phyloP scores from a whole-genome alignment of 1,140 invertebrate species.

The Trichonephila inaurata region DNA sequence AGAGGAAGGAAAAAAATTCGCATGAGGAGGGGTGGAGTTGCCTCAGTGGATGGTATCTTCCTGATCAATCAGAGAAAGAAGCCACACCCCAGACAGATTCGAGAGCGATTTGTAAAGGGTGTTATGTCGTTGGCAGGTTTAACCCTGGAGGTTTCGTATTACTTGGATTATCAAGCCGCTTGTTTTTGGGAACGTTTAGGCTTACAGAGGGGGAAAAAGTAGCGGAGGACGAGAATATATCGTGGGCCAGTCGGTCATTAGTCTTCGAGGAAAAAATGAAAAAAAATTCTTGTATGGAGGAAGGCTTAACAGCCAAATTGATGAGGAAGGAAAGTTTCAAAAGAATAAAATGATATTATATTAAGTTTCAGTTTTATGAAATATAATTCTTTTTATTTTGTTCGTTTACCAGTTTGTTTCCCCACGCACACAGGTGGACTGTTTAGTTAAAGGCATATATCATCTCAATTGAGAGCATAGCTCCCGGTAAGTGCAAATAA shows the following conservation, averaged over 20 bases:
- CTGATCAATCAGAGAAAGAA: slow-evolving; percentile 62
- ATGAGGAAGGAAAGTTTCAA: neutral
- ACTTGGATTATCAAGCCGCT: slow-evolving; percentile 34
- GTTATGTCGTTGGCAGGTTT: slow-evolving; percentile 59
- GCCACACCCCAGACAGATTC: slow-evolving; percentile 49
- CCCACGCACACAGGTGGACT: too few species aligned
- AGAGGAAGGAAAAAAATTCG: neutral
- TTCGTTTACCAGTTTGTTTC: too few species aligned
- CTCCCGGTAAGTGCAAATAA: too few species aligned
- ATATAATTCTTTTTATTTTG: neutral
- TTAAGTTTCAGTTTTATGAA: slow-evolving; percentile 6
- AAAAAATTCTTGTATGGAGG: neutral
- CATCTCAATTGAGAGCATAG: too few species aligned
- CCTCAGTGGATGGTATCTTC: slow-evolving; percentile 45
- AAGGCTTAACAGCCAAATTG: slow-evolving; percentile 12
- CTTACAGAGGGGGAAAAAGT: neutral
- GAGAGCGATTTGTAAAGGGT: slow-evolving; percentile 64
- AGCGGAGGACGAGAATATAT: neutral
- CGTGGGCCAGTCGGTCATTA: neutral
- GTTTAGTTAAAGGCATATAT: too few species aligned
- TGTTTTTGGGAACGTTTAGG: slow-evolving; percentile 37
- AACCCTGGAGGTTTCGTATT: slow-evolving; percentile 51
- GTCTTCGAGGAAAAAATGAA: neutral
- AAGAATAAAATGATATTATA: neutral
- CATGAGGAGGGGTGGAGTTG: neutral